Evolutionary conservation across 2,797 vertebrate genomes (phyloP).

Genomic region (Malurus leucopterus): DNA sequence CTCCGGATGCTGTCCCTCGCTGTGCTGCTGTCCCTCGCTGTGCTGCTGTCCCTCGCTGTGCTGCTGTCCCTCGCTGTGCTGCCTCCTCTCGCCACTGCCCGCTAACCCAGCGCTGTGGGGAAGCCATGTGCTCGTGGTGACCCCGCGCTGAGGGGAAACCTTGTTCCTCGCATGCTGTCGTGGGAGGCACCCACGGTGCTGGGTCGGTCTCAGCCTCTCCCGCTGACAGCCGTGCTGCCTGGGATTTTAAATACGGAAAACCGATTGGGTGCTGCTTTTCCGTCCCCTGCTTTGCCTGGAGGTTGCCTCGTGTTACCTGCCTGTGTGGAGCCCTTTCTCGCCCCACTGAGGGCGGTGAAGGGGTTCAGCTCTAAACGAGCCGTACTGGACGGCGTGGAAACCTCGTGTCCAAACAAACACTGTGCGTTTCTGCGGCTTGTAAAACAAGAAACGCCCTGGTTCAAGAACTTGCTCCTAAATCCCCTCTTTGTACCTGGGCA

Average conservation of each 20-base stretch:
- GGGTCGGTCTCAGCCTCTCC: accelerated
- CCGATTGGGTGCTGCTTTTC: accelerated
- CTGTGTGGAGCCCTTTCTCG: accelerated
- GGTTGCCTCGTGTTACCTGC: accelerated
- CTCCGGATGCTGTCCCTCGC: accelerated
- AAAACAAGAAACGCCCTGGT: accelerated
- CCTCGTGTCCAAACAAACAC: accelerated
- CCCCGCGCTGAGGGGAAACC: accelerated
- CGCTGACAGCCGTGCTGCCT: accelerated
- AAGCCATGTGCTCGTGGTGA: neutral
- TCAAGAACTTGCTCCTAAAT: neutral
- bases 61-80: accelerated
- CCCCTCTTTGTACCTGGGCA: accelerated
- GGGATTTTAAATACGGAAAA: accelerated
- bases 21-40: too few relatives aligned
- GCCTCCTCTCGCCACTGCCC: accelerated
- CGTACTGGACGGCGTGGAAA: accelerated
- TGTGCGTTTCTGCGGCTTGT: accelerated
- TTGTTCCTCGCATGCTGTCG: accelerated
- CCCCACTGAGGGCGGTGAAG: accelerated
- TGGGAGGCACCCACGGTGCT: accelerated
- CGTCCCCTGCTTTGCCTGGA: accelerated
- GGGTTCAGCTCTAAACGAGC: neutral
- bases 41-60: too few relatives aligned
- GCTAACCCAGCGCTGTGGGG: neutral